phyloP scores from a whole-genome alignment of 2,113 vertebrate genomes.

The Hylia prasina region DNA sequence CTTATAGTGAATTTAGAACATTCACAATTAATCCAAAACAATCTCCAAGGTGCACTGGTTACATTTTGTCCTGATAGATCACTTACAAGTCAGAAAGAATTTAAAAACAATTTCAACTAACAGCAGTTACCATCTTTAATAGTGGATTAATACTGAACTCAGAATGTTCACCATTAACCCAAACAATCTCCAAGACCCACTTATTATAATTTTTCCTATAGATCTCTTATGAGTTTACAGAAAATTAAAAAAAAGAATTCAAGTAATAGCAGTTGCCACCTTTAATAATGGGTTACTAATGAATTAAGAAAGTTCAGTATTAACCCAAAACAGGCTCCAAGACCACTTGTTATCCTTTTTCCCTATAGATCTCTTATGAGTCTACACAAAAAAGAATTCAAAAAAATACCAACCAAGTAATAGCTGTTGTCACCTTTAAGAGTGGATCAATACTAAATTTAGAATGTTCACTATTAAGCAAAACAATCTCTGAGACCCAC shows the following conservation, averaged over 20 bases:
- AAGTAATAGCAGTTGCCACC: not conserved
- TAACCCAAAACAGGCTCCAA: not conserved
- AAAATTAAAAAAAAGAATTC: not conserved
- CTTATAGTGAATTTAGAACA: not conserved
- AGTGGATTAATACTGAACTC: not conserved
- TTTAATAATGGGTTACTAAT: not conserved
- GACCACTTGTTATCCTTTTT: not conserved
- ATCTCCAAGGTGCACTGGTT: not conserved
- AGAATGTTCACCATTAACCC: not conserved
- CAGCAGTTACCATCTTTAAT: not conserved
- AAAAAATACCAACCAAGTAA: not conserved
- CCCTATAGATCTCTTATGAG: not conserved
- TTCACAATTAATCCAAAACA: not conserved
- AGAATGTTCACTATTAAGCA: not conserved
- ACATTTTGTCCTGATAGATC: not conserved
- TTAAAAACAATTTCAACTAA: not conserved
- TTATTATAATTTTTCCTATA: not conserved
- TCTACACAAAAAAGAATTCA: not conserved
- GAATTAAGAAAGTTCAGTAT: not conserved
- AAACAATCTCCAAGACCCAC: not conserved
- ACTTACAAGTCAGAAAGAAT: too few relatives aligned
- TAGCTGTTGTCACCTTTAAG: not conserved
- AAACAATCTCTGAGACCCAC: not conserved
- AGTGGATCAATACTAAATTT: not conserved
- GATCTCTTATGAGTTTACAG: not conserved